Percentiles rank a stretch among this genome's conserved stretches.
Evolutionary conservation across 2,113 vertebrate genomes (phyloP).

Genomic region (Rhynchomys soricoides): DNA sequence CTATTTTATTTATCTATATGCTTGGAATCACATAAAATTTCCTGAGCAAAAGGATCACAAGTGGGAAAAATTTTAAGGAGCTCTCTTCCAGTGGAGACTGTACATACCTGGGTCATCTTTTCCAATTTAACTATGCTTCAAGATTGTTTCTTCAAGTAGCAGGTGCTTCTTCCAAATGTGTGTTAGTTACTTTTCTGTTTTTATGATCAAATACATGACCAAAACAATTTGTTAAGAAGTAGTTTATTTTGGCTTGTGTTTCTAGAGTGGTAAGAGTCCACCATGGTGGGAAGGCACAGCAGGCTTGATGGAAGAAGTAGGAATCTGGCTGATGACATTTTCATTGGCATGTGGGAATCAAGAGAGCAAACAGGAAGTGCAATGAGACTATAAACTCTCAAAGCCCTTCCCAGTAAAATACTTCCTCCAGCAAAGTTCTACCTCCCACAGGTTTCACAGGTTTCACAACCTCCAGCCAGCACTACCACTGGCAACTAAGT

Average conservation of each 20-base stretch:
- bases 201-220: neutral
- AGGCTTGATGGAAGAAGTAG: neutral
- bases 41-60: neutral
- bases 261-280: neutral
- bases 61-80: neutral
- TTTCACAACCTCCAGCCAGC: neutral
- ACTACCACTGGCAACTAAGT: neutral
- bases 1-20: neutral
- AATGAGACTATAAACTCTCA: neutral
- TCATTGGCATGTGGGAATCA: neutral
- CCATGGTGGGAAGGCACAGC: neutral
- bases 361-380: neutral
- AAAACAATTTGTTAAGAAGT: neutral
- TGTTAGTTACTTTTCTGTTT: neutral
- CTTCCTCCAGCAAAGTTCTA: neutral
- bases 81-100: neutral
- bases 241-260: neutral
- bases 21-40: neutral
- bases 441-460: neutral
- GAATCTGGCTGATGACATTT: neutral
- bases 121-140: slow-evolving; percentile 33
- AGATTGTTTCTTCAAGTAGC: neutral
- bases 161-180: neutral
- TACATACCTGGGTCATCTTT: neutral
- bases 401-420: neutral